Conservation (phyloP, 1,140 invertebrate genomes). For the Steinernema khuongi region DNA sequence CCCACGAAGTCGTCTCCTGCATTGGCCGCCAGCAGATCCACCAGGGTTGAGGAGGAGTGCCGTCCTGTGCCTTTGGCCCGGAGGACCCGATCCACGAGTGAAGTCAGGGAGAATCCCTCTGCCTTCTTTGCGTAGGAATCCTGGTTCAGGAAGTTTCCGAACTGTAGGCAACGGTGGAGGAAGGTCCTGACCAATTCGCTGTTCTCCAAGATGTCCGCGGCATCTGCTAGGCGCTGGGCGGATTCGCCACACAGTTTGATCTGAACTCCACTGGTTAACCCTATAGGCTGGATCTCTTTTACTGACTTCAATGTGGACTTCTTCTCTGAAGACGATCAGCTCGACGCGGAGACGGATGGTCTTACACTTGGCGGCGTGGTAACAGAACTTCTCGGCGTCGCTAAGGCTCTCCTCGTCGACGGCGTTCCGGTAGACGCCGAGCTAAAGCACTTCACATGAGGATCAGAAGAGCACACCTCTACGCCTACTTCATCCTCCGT, state of each 20-base stretch:
- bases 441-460: background rate
- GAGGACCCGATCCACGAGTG: background rate
- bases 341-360: background rate
- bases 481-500: background rate
- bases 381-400: background rate
- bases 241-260: background rate
- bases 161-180: background rate
- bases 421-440: background rate
- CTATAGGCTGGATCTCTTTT: background rate
- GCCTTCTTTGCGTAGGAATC: conserved; percentile 6
- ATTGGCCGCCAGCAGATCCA: background rate
- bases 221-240: background rate
- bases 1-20: background rate
- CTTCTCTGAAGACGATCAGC: background rate
- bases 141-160: conserved; percentile 5
- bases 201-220: background rate
- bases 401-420: background rate
- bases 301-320: background rate
- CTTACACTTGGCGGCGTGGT: background rate
- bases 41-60: background rate
- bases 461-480: background rate
- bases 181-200: background rate
- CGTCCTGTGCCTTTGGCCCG: background rate
- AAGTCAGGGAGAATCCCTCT: background rate
- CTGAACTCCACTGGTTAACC: background rate